Evolutionary conservation across 2,797 vertebrate species (phyloP), one percentile per base, ranked within the genome.

Genomic region (Discoglossus pictus): DNA sequence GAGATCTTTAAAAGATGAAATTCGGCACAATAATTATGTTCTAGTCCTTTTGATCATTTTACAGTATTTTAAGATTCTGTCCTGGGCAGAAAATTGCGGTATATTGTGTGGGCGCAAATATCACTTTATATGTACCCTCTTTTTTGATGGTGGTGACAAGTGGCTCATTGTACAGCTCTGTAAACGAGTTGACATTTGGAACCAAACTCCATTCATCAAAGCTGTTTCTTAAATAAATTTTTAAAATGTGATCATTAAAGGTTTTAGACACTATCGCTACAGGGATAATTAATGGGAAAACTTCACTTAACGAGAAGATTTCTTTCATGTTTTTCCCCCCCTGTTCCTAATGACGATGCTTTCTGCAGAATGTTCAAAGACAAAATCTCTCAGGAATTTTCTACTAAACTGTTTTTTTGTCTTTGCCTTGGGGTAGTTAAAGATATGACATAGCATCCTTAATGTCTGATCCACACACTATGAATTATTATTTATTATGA

Each of bases 231-330:
- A 65, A 47, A 65, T 65, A 16, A 46, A 65, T 65, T 56, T 65
- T 65, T 65, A 47, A 54, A 56, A 65, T 56, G 52, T 36, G 20
- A 39, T 65, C 63, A 56, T 65, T 65, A 56, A 47, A 65, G 5
- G 52, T 56, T 48, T 44, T 54, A 12, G 31, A n/a, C 15, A 7
- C 6, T 21, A 40, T 12, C 11, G 43, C 63, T 38, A 7, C 6
- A 2, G 25, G 63, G 31, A 21, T 65, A 27, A 65, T 65, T 56
- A 65, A 15, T 6, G 36, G 43, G 13, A 53, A 54, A 36, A 21
- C 46, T 65, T 36, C 18, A 6, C 20, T 39, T 23, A 42, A 34
- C 39, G 15, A n/a, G 17, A 13, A 39, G 27, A 7, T 11, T 1
- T 10, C 62, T 65, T 56, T 65, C 40, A 65, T 55, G 24, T 55